Evolutionary conservation across 1,140 invertebrate genomes (phyloP), one percentile per base, ranked within the genome.

Genomic region (Camponotus pennsylvanicus): DNA sequence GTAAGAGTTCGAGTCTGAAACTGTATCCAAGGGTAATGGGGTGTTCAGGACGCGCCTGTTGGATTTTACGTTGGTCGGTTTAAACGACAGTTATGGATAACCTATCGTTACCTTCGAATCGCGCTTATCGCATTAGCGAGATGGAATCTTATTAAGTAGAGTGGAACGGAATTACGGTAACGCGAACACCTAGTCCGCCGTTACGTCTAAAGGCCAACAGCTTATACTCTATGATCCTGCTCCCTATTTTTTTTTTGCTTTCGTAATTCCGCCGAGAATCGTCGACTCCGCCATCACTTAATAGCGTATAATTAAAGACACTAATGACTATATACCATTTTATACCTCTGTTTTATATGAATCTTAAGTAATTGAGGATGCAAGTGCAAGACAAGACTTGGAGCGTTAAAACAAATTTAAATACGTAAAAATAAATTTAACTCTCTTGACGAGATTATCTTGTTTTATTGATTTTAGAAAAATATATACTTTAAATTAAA

Each of bases 131-230:
- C 66, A 52, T 88, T 82, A 64, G 63, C 78, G 57, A 80, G 71
- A 76, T 52, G 64, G 57, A 27, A 27, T 27, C 42, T 83, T 83
- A 63, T 86, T 78, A 88, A 88, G 59, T 86, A 85, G 85, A 86
- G 64, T 86, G 79, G 85, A 89, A 89, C 89, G 88, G 67, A 86
- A 84, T 89, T 85, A 88, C 82, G 86, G 88, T 89, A 89, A 87
- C 80, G 83, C 49, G 67, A 73, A 73, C 78, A 34, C 79, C 55
- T 75, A 83, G 55, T 61, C 57, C 55, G 69, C 79, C 69, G 32
- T 75, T 83, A 61, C 55, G 5, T 83, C 55, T 40, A 82, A 45
- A 82, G 27, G 40, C 55, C 21, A 61, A 61, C 55, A 40, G 55
- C 55, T 34, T 55, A 61, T 37, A 21, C 52, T 21, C 7, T n/a